Evolutionary conservation across 2,888 invertebrate species (phyloP).

Genomic region (Eilema sororculum): DNA sequence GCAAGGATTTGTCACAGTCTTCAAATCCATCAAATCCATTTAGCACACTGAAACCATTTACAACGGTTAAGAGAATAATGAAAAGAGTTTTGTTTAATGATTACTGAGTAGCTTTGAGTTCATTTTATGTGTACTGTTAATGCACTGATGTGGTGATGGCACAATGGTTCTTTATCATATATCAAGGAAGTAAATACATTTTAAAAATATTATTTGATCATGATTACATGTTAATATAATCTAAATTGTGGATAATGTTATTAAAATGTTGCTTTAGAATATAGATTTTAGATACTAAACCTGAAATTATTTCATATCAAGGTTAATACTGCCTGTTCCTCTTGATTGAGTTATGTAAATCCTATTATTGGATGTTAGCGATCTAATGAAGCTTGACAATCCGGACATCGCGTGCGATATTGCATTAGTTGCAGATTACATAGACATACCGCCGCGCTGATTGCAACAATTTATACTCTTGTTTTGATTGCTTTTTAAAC

Average conservation of each 20-base stretch:
- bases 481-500: constrained; percentile 29
- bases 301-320: not conserved
- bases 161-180: not conserved
- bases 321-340: not conserved
- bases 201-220: not conserved
- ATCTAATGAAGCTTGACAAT: constrained; percentile 29
- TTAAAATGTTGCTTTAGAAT: too few species aligned
- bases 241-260: not conserved
- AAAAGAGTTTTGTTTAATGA: constrained; percentile 12
- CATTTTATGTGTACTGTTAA: not conserved
- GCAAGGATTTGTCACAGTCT: too few species aligned
- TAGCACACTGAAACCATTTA: constrained; percentile 15
- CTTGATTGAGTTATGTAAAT: not conserved
- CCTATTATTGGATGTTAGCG: constrained; percentile 6
- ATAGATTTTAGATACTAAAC: not conserved
- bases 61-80: constrained; percentile 15
- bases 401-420: constrained; percentile 42
- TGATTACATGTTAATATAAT: not conserved
- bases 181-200: not conserved
- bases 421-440: constrained; percentile 41
- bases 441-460: constrained; percentile 33
- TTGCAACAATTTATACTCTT: constrained; percentile 38
- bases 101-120: not conserved
- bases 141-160: not conserved
- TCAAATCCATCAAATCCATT: too few species aligned